Conservation (phyloP, 2,113 vertebrate genomes). For the Cyanistes caeruleus region DNA sequence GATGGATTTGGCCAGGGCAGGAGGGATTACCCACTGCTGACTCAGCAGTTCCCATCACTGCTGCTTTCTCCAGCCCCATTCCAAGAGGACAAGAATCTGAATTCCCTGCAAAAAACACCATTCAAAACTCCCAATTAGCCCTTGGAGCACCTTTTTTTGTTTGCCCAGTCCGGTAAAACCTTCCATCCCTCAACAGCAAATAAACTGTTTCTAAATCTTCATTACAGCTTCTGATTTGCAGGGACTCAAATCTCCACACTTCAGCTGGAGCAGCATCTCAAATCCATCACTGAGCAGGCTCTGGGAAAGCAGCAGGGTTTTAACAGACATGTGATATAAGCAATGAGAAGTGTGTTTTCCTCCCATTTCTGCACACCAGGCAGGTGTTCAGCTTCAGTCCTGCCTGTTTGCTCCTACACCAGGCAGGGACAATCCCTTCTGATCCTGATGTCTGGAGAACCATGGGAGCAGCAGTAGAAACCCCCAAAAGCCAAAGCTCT, state of each 20-base stretch:
- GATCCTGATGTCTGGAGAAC: rapidly evolving
- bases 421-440: not conserved
- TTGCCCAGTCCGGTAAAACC: not conserved
- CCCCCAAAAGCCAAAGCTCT: not conserved
- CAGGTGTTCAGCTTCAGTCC: not conserved
- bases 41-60: not conserved
- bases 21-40: not conserved
- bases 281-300: not conserved
- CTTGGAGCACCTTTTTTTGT: not conserved
- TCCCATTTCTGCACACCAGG: not conserved
- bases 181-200: not conserved
- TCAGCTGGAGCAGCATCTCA: not conserved
- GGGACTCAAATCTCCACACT: not conserved
- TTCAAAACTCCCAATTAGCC: not conserved
- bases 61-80: not conserved
- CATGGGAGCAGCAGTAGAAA: rapidly evolving
- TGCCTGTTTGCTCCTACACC: rapidly evolving
- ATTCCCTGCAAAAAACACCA: not conserved
- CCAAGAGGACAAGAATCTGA: not conserved
- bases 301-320: not conserved
- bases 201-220: not conserved
- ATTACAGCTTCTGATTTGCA: not conserved
- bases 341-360: not conserved
- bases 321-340: rapidly evolving
- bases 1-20: not conserved